A percentile compares a stretch with the other conserved stretches of the same genome.
Evolutionary conservation across 2,888 invertebrate species (phyloP).

Genomic region (Megalurothrips usitatus): DNA sequence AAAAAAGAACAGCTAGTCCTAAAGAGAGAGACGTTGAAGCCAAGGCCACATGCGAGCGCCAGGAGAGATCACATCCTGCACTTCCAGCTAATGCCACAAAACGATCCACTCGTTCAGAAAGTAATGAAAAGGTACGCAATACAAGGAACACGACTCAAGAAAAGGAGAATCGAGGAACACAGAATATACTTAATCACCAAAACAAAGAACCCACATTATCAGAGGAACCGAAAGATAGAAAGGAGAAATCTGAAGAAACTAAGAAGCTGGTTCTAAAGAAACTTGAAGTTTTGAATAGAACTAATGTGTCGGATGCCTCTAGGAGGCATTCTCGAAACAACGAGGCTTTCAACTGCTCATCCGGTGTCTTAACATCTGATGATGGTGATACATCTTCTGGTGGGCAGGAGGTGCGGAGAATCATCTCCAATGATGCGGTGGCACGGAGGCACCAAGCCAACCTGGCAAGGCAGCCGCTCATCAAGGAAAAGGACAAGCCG

Average conservation of each 20-base stretch:
- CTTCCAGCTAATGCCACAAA: not conserved
- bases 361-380: not conserved
- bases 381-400: conserved; percentile 55
- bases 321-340: not conserved
- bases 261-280: conserved; percentile 31
- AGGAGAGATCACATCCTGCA: not conserved
- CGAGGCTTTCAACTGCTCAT: not conserved
- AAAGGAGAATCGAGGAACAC: conserved; percentile 29
- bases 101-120: not conserved
- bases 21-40: not conserved
- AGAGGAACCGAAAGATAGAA: not conserved
- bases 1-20: not conserved
- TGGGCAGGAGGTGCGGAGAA: conserved; percentile 59
- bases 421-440: conserved; percentile 49
- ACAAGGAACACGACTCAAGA: conserved; percentile 31
- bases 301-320: not conserved
- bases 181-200: not conserved
- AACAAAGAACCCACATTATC: not conserved
- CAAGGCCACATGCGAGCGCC: not conserved
- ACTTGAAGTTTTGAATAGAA: conserved; percentile 1
- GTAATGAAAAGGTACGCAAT: conserved; percentile 32
- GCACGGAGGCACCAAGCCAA: conserved; percentile 46
- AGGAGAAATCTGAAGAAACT: conserved; percentile 19
- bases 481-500: not conserved
- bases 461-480: conserved; percentile 47